A percentile compares a stretch with the other conserved stretches of the same genome.
phyloP scores from a whole-genome alignment of 2,797 vertebrate species.

The Rhodeus uyekii region DNA sequence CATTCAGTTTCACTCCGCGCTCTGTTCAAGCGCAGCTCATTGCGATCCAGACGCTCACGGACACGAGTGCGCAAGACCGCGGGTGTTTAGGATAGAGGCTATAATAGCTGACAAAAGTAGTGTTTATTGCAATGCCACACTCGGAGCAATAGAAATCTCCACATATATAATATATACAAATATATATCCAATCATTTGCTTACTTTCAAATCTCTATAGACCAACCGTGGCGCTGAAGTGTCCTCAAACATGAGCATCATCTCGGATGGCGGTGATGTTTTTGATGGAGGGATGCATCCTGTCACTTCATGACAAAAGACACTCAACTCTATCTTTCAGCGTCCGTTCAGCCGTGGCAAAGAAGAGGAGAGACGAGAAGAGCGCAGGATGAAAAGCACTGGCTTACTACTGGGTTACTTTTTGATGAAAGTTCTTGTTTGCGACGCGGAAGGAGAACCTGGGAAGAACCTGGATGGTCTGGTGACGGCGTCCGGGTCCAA shows the following conservation, averaged over 20 bases:
- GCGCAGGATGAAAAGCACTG: constrained; percentile 65
- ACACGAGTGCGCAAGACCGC: constrained; percentile 13
- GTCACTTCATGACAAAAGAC: constrained; percentile 60
- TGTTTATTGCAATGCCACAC: constrained; percentile 18
- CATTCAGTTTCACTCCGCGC: constrained; percentile 54
- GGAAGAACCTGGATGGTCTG: constrained; percentile 83
- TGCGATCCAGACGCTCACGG: constrained; percentile 35
- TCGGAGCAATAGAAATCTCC: background rate
- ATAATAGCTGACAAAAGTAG: constrained; percentile 50
- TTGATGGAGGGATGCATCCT: constrained; percentile 56
- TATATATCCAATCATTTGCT: background rate
- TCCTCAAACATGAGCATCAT: constrained; percentile 58
- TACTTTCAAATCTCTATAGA: constrained; percentile 9
- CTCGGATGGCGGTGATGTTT: constrained; percentile 67
- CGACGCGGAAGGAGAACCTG: constrained; percentile 86
- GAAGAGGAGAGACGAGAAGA: constrained; percentile 55
- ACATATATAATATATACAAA: too few species aligned
- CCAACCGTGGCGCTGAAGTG: constrained; percentile 63
- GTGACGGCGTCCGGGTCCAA: constrained; percentile 90
- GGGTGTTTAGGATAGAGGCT: constrained; percentile 40
- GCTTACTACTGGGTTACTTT: constrained; percentile 85
- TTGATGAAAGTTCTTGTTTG: constrained; percentile 87
- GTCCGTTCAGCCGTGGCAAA: constrained; percentile 27
- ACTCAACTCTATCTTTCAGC: constrained; percentile 34
- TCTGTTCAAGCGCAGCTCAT: constrained; percentile 34